phyloP scores from a whole-genome alignment of 2,888 invertebrate genomes.

The Strigamia maritima region DNA sequence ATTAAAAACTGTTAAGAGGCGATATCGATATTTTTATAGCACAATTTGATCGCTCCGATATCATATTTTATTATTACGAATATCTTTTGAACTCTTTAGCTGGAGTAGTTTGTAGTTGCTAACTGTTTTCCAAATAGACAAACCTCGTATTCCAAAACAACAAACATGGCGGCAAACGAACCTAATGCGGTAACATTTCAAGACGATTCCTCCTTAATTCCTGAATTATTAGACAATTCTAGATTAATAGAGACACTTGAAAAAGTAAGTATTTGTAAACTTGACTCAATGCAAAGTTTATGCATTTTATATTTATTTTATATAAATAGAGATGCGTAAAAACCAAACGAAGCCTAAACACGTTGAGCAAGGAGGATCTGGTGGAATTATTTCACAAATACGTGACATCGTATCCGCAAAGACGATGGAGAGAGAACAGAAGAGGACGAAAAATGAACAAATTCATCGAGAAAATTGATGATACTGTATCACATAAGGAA shows the following conservation, averaged over 20 bases:
- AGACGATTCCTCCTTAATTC: slow-evolving; percentile 11
- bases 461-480: not conserved
- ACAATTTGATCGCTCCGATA: no score
- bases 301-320: not conserved
- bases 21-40: no score
- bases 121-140: not conserved
- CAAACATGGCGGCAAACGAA: not conserved
- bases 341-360: not conserved
- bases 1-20: no score
- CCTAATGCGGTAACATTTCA: not conserved
- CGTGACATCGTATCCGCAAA: slow-evolving; percentile 5
- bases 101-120: not conserved
- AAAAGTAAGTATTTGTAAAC: not conserved
- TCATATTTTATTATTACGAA: no score
- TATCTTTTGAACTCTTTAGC: no score
- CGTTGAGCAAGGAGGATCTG: not conserved
- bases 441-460: slow-evolving; percentile 22
- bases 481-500: not conserved
- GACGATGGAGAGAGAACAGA: slow-evolving; percentile 16
- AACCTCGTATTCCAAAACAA: not conserved
- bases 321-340: not conserved
- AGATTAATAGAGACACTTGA: not conserved
- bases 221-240: not conserved
- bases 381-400: slow-evolving; percentile 32
- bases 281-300: no score